phyloP scores from a whole-genome alignment of 1,140 invertebrate species.

The Heliconius hewitsoni region DNA sequence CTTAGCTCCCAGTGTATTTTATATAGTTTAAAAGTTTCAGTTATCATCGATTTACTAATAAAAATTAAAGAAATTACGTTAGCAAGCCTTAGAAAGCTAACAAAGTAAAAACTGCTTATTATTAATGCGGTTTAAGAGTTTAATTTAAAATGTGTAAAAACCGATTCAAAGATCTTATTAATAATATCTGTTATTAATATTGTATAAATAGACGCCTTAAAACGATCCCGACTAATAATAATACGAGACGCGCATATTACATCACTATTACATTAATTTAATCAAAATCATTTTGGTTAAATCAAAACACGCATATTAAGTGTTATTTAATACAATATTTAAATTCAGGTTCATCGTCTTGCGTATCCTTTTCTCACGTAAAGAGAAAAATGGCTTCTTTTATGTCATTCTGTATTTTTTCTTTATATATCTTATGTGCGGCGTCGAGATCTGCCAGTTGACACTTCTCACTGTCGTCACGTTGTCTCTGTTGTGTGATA shows the following conservation, averaged over 20 bases:
- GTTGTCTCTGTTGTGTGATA: too few species aligned
- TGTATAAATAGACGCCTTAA: neutral
- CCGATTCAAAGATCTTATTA: neutral
- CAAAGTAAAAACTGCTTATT: too few species aligned
- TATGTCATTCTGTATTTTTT: neutral
- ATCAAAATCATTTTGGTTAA: neutral
- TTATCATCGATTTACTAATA: too few species aligned
- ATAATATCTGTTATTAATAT: too few species aligned
- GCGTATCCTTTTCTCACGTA: neutral
- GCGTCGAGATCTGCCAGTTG: too few species aligned
- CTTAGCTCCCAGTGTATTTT: too few species aligned
- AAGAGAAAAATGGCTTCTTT: neutral
- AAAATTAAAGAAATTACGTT: too few species aligned
- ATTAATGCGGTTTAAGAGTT: too few species aligned
- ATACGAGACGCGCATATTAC: neutral
- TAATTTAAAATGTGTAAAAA: too few species aligned
- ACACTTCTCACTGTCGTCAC: too few species aligned
- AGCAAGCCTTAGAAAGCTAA: too few species aligned
- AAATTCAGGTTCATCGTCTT: neutral
- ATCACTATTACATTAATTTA: slow-evolving; percentile 7
- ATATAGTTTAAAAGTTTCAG: too few species aligned
- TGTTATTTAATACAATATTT: slow-evolving; percentile 3
- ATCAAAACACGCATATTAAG: neutral
- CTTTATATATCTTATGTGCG: neutral
- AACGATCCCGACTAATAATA: neutral